Percentiles rank a stretch among this genome's conserved stretches.
These are phyloP conservation scores for Cerceris ruficornis DNA, from an alignment of 2,888 invertebrate genomes.

Conservation along the genomic window DNA sequence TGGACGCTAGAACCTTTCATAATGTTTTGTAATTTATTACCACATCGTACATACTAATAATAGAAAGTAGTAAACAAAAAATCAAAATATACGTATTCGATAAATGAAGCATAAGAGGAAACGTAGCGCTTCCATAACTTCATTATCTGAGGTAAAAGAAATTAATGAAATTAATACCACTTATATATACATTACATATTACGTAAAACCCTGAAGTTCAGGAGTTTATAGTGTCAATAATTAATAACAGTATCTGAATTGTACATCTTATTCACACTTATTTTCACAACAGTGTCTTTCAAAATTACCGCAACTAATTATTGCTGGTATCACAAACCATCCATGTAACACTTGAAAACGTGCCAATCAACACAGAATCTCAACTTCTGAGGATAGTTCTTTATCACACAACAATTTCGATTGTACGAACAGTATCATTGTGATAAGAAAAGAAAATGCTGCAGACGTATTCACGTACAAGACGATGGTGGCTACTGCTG, in stretches of 20 bases:
- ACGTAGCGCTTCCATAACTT: too few relatives aligned
- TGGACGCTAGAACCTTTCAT: background rate
- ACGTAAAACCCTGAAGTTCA: slow-evolving; percentile 12
- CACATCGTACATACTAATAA: too few relatives aligned
- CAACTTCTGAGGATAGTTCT: background rate
- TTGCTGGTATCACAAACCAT: slow-evolving; percentile 8
- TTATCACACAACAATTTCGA: background rate
- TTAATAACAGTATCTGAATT: background rate
- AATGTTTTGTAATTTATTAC: background rate
- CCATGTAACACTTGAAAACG: slow-evolving; percentile 7
- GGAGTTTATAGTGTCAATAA: slow-evolving; percentile 5
- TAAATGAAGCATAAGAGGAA: too few relatives aligned
- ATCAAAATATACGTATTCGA: too few relatives aligned
- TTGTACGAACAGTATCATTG: background rate
- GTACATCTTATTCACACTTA: slow-evolving; percentile 10
- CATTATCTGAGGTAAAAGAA: background rate
- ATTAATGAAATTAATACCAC: slow-evolving; percentile 36
- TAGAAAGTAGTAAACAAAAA: too few relatives aligned
- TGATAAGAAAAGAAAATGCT: slow-evolving; percentile 1
- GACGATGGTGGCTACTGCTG: slow-evolving; percentile 79
- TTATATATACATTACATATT: slow-evolving; percentile 9
- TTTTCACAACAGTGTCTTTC: slow-evolving; percentile 4
- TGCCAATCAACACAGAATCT: background rate
- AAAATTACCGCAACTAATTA: slow-evolving; percentile 14
- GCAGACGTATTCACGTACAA: slow-evolving; percentile 71